Evolutionary conservation across 2,888 invertebrate genomes (phyloP).

Genomic region (Leucozona laternaria): DNA sequence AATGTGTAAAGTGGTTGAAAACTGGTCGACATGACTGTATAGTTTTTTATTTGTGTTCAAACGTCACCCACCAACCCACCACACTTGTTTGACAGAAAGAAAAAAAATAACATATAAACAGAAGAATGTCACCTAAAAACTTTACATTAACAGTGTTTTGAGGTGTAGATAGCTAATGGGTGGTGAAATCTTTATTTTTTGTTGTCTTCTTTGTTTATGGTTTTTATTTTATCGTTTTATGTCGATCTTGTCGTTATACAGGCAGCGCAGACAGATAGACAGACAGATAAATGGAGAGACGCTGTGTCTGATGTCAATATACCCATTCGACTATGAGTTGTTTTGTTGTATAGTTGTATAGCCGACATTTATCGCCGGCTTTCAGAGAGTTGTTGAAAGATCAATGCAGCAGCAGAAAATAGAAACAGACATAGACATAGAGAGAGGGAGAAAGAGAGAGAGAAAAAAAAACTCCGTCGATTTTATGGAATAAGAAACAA

Average conservation of each 20-base stretch:
- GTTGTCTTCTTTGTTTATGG: constrained; percentile 29
- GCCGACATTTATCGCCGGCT: constrained; percentile 56
- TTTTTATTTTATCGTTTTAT: constrained; percentile 13
- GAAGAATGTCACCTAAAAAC: constrained; percentile 44
- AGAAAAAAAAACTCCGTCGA: constrained; percentile 20
- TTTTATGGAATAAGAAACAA: constrained; percentile 8
- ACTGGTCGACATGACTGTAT: constrained; percentile 65
- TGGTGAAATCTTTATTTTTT: constrained; percentile 48
- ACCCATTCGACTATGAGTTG: constrained; percentile 40
- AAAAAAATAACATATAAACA: not conserved
- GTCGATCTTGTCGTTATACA: constrained; percentile 30
- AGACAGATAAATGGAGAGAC: constrained; percentile 54
- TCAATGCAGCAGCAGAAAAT: constrained; percentile 21
- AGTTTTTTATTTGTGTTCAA: constrained; percentile 15
- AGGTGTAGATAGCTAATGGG: constrained; percentile 36
- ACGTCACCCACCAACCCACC: constrained; percentile 63
- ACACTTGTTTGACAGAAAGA: constrained; percentile 53
- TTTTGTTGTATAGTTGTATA: constrained; percentile 25
- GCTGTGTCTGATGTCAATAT: constrained; percentile 69
- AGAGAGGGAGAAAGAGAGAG: not conserved
- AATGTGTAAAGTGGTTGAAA: constrained; percentile 60
- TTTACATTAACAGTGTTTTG: constrained; percentile 21
- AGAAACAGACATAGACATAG: not conserved
- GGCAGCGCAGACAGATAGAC: constrained; percentile 38
- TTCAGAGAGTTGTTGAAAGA: constrained; percentile 21